Conservation (phyloP, 2,113 vertebrate genomes). For the Tinamus guttatus region DNA sequence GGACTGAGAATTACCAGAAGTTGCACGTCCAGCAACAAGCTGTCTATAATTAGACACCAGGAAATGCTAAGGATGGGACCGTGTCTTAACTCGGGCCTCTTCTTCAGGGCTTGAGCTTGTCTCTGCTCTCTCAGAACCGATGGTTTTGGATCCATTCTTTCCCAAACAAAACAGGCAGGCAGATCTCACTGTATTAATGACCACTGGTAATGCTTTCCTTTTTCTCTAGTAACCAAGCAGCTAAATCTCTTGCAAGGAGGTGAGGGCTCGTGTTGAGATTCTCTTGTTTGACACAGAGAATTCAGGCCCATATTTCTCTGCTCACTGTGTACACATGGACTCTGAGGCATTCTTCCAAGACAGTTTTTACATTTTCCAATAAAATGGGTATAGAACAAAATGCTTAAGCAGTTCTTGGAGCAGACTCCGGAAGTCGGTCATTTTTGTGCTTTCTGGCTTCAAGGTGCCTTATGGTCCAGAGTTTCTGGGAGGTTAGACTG, state of each 20-base stretch:
- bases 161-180: not conserved
- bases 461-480: not conserved
- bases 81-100: not conserved
- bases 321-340: fast-evolving
- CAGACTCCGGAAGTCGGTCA: not conserved
- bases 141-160: not conserved
- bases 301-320: not conserved
- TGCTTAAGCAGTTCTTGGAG: not conserved
- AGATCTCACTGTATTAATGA: not conserved
- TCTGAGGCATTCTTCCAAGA: not conserved
- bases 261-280: not conserved
- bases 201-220: not conserved
- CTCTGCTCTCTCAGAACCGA: not conserved
- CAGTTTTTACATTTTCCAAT: not conserved
- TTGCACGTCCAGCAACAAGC: not conserved
- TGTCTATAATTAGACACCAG: not conserved
- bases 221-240: not conserved
- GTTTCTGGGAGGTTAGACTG: not conserved
- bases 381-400: not conserved
- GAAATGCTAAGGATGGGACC: not conserved
- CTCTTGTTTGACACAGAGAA: not conserved
- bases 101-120: not conserved
- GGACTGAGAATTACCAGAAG: not conserved
- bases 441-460: not conserved
- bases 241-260: not conserved